These are phyloP conservation scores for Drosophila pseudoobscura DNA, from an alignment of 1,140 invertebrate species.

Conservation along the genomic window DNA sequence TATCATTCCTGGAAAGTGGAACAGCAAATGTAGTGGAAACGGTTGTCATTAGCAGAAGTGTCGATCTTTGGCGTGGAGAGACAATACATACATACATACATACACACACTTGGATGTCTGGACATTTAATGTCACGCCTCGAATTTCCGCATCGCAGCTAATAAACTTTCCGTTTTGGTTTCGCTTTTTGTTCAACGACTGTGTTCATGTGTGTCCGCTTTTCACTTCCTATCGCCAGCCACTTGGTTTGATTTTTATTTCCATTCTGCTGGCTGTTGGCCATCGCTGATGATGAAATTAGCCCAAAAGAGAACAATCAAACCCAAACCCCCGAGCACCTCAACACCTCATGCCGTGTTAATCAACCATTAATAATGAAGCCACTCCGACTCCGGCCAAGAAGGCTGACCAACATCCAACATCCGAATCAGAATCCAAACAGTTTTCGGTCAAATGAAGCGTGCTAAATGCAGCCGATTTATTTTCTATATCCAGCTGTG, in stretches of 20 bases:
- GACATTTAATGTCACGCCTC: conserved; percentile 56
- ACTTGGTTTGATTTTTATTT: conserved; percentile 49
- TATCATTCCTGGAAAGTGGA: neutral
- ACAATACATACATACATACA: too few species aligned
- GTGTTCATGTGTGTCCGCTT: conserved; percentile 35
- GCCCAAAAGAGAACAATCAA: conserved; percentile 1
- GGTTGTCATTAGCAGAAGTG: conserved; percentile 31
- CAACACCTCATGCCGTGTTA: conserved; percentile 56
- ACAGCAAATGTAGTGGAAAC: neutral
- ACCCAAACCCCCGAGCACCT: conserved; percentile 7
- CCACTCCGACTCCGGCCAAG: conserved; percentile 13
- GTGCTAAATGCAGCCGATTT: conserved; percentile 64
- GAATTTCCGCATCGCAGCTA: conserved; percentile 55
- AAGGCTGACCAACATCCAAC: neutral
- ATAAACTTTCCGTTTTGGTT: conserved; percentile 51
- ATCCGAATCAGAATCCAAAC: conserved; percentile 5
- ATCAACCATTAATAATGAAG: conserved; percentile 71
- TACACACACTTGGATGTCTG: too few species aligned
- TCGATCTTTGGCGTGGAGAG: conserved; percentile 2
- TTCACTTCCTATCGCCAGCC: conserved; percentile 65
- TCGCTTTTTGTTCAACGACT: conserved; percentile 35
- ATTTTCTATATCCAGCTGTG: conserved; percentile 41
- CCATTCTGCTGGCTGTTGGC: neutral
- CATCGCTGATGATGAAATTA: too few species aligned
- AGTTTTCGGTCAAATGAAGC: conserved; percentile 51